A percentile compares a stretch with the other conserved stretches of the same genome.
Conservation (phyloP, 2,113 vertebrate species). For the Stictonetta naevosa region DNA sequence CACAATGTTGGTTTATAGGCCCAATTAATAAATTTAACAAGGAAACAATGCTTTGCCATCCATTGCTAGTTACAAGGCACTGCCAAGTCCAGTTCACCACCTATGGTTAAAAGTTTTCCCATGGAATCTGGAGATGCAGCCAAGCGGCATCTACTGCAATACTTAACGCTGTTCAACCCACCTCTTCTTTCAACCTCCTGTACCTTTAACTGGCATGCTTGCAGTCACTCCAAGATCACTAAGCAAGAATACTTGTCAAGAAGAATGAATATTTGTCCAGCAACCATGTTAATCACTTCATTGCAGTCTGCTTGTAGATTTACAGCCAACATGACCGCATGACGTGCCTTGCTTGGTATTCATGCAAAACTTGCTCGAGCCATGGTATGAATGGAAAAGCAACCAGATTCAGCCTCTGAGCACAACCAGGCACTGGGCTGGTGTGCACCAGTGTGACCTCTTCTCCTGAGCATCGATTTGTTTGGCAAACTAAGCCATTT, state of each 20-base stretch:
- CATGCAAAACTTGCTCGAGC: accelerated
- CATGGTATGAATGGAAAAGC: background rate
- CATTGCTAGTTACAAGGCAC: accelerated
- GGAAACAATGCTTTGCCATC: background rate
- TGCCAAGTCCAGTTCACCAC: background rate
- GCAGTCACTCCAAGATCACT: background rate
- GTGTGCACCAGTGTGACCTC: background rate
- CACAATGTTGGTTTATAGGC: background rate
- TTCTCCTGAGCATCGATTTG: background rate
- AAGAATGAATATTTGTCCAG: constrained; percentile 16
- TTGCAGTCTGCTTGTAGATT: background rate
- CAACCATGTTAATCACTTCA: background rate
- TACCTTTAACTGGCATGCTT: background rate
- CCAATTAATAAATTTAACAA: background rate
- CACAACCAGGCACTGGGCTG: background rate
- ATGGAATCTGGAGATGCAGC: background rate
- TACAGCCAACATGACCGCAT: background rate
- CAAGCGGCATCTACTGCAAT: background rate
- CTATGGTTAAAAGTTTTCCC: background rate
- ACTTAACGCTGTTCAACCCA: background rate
- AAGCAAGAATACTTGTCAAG: background rate
- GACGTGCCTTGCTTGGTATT: accelerated
- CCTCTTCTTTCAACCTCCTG: background rate
- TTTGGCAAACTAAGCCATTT: background rate
- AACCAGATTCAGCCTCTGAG: background rate